Percentiles rank a stretch among this genome's conserved stretches.
Conservation (phyloP, 2,888 invertebrate species). For the Amblyjoppa fuscipennis region DNA sequence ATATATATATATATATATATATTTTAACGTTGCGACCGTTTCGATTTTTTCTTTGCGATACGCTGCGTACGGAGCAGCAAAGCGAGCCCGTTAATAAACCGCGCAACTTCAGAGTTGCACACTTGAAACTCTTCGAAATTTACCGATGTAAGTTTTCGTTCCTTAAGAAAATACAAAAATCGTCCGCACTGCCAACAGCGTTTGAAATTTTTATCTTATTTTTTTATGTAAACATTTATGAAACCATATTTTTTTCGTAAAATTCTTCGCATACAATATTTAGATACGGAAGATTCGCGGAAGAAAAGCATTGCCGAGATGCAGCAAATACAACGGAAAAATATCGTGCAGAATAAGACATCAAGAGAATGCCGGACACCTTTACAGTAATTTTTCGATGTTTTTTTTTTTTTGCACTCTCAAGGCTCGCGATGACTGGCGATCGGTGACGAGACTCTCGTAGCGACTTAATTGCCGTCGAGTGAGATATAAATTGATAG, state of each 20-base stretch:
- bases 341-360: not conserved
- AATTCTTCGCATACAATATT: too few species aligned
- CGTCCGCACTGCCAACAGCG: too few species aligned
- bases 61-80: constrained; percentile 19
- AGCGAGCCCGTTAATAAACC: constrained; percentile 57
- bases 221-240: too few species aligned
- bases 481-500: constrained; percentile 1
- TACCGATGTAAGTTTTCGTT: too few species aligned
- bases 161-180: too few species aligned
- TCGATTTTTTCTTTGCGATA: constrained; percentile 52
- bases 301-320: too few species aligned
- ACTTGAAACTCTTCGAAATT: not conserved
- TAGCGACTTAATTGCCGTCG: not conserved
- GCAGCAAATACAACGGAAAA: not conserved
- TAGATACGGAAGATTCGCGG: too few species aligned
- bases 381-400: not conserved
- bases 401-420: not conserved
- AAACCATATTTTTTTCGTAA: too few species aligned
- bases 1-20: too few species aligned
- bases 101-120: too few species aligned
- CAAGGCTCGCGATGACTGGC: not conserved
- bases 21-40: not conserved
- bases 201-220: too few species aligned
- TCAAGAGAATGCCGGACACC: not conserved
- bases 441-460: not conserved